phyloP scores from a whole-genome alignment of 2,113 vertebrate species.

The Myiagra hebetior region DNA sequence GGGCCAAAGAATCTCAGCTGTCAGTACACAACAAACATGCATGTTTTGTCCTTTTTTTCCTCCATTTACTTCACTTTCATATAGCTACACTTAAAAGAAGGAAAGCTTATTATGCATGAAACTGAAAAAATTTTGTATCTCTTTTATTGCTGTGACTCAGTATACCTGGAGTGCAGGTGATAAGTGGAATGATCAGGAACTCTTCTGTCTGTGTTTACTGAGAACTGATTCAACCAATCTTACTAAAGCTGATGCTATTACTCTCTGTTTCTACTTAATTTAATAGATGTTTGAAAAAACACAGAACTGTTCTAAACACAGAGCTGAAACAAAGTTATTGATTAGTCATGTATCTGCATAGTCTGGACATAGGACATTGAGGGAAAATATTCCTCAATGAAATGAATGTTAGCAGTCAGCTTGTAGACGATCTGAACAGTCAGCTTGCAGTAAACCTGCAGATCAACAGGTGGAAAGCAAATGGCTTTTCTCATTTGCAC shows the following conservation, averaged over 20 bases:
- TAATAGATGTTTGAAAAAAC: not conserved
- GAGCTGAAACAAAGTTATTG: not conserved
- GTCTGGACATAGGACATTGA: not conserved
- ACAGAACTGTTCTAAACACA: not conserved
- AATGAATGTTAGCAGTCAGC: not conserved
- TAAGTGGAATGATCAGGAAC: not conserved
- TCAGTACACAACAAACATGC: conserved; percentile 17
- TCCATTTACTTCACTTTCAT: not conserved
- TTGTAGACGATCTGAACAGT: not conserved
- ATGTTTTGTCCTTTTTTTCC: not conserved
- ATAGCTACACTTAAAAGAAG: not conserved
- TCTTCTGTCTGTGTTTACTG: not conserved
- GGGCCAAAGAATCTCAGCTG: conserved; percentile 55
- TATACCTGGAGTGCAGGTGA: not conserved
- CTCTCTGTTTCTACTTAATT: not conserved
- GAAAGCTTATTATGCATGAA: not conserved
- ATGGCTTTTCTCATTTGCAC: not conserved
- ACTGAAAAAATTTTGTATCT: not conserved
- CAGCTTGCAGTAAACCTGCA: not conserved
- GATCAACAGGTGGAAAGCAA: not conserved
- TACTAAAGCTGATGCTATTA: not conserved
- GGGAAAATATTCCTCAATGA: not conserved
- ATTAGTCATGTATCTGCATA: not conserved
- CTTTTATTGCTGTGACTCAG: not conserved
- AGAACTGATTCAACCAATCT: not conserved